Conservation (phyloP, 2,113 vertebrate genomes). For the Arenaria interpres region DNA sequence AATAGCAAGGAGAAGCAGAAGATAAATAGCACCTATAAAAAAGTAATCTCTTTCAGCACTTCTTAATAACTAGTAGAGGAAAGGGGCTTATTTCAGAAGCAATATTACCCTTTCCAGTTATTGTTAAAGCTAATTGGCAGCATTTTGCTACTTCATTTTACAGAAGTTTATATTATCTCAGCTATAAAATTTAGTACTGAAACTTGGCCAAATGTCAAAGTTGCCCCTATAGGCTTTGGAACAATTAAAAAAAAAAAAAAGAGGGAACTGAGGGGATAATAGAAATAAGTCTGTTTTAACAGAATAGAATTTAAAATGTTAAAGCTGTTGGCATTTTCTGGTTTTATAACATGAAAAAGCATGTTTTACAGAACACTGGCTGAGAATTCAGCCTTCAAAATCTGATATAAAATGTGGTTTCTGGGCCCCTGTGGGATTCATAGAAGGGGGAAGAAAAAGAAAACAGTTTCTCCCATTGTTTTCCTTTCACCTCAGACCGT, state of each 20-base stretch:
- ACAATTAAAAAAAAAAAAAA: background rate
- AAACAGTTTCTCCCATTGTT: background rate
- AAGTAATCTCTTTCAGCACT: background rate
- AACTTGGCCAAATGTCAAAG: background rate
- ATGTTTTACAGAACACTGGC: background rate
- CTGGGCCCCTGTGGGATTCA: background rate
- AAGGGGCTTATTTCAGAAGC: constrained; percentile 15
- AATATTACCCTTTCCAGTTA: background rate
- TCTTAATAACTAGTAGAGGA: background rate
- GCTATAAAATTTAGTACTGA: constrained; percentile 17
- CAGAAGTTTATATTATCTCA: constrained; percentile 23
- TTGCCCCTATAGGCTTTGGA: background rate
- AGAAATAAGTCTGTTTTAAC: background rate
- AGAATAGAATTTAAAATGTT: background rate
- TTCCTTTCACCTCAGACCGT: background rate
- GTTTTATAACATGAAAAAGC: background rate
- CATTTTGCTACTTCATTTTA: constrained; percentile 20
- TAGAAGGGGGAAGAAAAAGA: background rate
- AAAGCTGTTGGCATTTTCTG: background rate
- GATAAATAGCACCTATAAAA: background rate
- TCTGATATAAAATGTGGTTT: constrained; percentile 13
- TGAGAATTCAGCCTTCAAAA: constrained; percentile 1
- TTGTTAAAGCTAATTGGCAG: constrained; percentile 14
- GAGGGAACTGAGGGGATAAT: background rate
- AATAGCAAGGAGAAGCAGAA: background rate